phyloP scores from a whole-genome alignment of 2,888 invertebrate genomes.

The Drosophila conformis region DNA sequence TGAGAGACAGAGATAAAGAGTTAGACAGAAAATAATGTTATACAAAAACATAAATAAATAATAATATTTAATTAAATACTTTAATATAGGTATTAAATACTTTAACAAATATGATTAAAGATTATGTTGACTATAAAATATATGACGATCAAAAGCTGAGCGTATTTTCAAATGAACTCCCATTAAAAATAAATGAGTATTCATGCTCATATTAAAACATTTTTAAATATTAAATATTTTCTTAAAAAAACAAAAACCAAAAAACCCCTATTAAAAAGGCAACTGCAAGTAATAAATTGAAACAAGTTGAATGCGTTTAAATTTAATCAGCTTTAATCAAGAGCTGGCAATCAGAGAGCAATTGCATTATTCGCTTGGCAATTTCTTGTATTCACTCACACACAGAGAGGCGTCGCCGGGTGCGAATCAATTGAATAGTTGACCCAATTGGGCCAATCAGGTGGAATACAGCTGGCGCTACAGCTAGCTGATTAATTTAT shows the following conservation, averaged over 20 bases:
- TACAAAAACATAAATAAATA: not conserved
- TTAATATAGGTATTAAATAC: not conserved
- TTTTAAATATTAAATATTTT: not conserved
- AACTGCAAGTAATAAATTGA: not conserved
- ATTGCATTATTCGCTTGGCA: conserved; percentile 2
- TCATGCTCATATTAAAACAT: not conserved
- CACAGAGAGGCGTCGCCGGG: conserved; percentile 7
- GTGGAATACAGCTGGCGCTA: conserved; percentile 43
- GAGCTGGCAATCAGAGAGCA: not conserved
- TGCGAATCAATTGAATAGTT: conserved; percentile 46
- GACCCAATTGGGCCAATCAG: conserved; percentile 60
- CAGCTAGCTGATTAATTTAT: conserved; percentile 72
- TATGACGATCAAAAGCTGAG: not conserved
- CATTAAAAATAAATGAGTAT: not conserved
- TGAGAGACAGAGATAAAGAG: not conserved
- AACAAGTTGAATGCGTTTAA: conserved; percentile 6
- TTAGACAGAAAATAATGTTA: not conserved
- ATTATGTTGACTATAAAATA: not conserved
- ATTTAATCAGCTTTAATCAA: conserved; percentile 25
- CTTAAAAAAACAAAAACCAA: too few species aligned
- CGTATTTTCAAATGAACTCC: not conserved
- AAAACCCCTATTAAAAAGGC: too few species aligned
- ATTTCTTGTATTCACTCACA: conserved; percentile 30
- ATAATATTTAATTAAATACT: too few species aligned
- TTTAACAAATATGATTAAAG: not conserved